Base-by-base conservation (phyloP, 2,888 invertebrate species). In the Drosophila testacea region DNA sequence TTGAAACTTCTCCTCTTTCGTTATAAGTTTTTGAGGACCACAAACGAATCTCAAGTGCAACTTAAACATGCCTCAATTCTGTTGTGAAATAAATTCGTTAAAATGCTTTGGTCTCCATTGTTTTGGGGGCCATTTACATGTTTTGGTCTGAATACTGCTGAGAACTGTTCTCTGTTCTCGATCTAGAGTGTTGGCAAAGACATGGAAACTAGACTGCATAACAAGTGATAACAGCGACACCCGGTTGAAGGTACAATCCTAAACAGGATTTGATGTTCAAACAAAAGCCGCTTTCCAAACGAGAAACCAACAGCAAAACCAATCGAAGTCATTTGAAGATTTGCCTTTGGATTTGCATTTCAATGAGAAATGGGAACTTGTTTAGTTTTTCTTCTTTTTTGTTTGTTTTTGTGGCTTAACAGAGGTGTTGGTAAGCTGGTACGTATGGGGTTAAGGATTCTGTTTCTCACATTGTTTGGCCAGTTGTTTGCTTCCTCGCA, bases 321-420 rank as follows among this genome's bases (percentile, higher is more conserved):
- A 86, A 83, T 88, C 87, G 87, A 88, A 88, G 83, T 86, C 89
- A 88, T 86, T 84, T 84, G 66, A 86, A 88, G 89, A 88, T 80
- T 88, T 88, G 73, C 74, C 62, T 68, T 59, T 41, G 67, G 80
- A 88, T 83, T 83, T 83, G 83, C 83, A 83, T 84, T 86, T 88
- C 71, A 84, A 88, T 88, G 73, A 77, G 70, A 66, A 51, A n/a
- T 64, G 62, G 46, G 54, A 61, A 44, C 55, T 55, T 65, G 42
- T 56, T 38, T 50, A 55, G 28, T 28, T 55, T 28, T 34, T 60
- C 60, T 50, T 47, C 41, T 52, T 39, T 60, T 48, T 59, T 61
- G 39, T 50, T 54, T 63, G 41, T 52, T 71, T 55, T 52, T 56
- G 63, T 64, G 62, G 64, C 38, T 73, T 73, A 60, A 66, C 46